phyloP scores from a whole-genome alignment of 2,113 vertebrate species.

The Zonotrichia leucophrys region DNA sequence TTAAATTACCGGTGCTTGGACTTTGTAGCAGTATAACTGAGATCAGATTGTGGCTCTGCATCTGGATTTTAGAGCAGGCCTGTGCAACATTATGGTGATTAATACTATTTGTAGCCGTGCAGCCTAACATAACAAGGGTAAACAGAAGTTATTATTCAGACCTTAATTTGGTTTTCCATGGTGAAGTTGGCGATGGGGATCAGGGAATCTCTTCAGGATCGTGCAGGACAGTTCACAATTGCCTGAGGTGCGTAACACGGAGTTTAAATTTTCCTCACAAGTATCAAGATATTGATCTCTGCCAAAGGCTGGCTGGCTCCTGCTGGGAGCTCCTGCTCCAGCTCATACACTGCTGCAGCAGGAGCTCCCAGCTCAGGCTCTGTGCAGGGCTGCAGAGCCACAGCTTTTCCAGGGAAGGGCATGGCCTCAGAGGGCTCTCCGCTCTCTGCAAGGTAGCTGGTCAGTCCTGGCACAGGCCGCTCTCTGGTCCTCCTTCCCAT shows the following conservation, averaged over 20 bases:
- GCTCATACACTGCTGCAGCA: neutral
- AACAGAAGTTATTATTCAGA: slow-evolving; percentile 38
- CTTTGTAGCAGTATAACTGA: slow-evolving; percentile 1
- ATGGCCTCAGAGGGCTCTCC: rapidly evolving
- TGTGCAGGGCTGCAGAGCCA: neutral
- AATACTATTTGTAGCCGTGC: slow-evolving; percentile 41
- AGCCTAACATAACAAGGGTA: slow-evolving; percentile 40
- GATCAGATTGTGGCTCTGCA: slow-evolving; percentile 43
- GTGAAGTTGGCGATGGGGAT: neutral
- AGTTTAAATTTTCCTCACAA: neutral
- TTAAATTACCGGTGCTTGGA: slow-evolving; percentile 42
- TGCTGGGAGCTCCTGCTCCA: neutral
- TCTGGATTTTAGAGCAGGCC: slow-evolving; percentile 46
- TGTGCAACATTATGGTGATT: slow-evolving; percentile 43
- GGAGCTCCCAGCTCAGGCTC: neutral
- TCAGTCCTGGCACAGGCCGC: neutral
- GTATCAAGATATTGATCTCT: neutral
- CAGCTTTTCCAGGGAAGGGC: rapidly evolving
- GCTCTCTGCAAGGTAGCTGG: neutral
- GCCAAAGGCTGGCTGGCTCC: neutral
- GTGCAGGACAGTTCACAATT: neutral
- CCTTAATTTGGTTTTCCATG: slow-evolving; percentile 30
- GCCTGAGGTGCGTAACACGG: rapidly evolving
- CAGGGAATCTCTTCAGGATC: neutral
- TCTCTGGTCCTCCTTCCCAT: neutral